Base-by-base conservation (phyloP, 2,113 vertebrate genomes). In the Otocyon megalotis region DNA sequence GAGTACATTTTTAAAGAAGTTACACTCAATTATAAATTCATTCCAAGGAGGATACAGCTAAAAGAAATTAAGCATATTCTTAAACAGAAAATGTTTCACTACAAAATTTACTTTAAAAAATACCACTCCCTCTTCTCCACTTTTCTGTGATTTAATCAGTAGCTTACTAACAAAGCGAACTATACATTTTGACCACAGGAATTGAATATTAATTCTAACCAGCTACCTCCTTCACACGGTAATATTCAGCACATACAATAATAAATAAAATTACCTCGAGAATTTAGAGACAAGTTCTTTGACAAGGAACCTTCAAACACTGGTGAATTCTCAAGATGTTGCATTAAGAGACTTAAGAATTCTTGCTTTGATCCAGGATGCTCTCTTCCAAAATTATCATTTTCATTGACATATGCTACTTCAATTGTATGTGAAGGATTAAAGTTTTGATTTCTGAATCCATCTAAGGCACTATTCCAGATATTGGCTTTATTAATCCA, bases 361-460 rank as follows among this genome's bases (percentile, higher is more conserved):
- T 89, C 98, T 82, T 97, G 94, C 65, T 98, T 98, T 98, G 99
- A 98, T 97, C 98, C 97, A 96, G 85, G 92, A 93, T 69, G 83
- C 53, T 97, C 69, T 95, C 50, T 95, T 96, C 96, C 96, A 15
- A 88, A 94, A 90, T n/a, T 88, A 7, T 65, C 97, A 90, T 97
- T 98, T 95, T 93, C 96, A 96, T 98, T 98, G 37, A 97, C 72
- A 97, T 99, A 99, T 72, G 98, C 98, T 97, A 99, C 97, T 86
- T 99, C 98, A 96, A 99, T 98, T 43, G 98, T 91, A 56, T 97
- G 98, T 43, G 98, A 98, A 88, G 99, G 99, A 98, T 98, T 98
- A 95, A 99, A 99, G 95, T 98, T 98, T 28, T 97, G 93, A 96
- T 98, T 98, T 83, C 98, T 98, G 97, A 99, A 99, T 97, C 98